Evolutionary conservation across 2,113 vertebrate genomes (phyloP), one percentile per base, ranked within the genome.

Genomic region (Pseudorasbora parva): DNA sequence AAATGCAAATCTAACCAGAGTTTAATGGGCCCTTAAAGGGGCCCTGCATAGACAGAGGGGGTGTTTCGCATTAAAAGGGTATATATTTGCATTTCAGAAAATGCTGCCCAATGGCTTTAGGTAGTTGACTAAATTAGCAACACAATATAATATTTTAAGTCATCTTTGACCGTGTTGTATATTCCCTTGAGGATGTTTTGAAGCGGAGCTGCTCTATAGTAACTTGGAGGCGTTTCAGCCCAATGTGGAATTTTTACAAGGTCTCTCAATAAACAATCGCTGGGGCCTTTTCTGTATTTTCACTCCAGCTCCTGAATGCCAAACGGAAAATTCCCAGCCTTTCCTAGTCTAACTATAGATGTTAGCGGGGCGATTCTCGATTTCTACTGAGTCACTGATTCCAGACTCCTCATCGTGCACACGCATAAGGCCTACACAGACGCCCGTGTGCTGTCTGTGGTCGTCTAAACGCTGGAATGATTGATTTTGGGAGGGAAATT

Each of bases 241-340:
- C 78, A n/a, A 47, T n/a, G 10, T 33, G 59, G 59, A 49, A 64
- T 79, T 79, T 79, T 79, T 79, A 79, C 60, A 78, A 78, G 76
- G 56, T 78, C 76, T 62, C 41, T 9, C 21, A 19, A 27, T 78
- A 59, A 77, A 78, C 76, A 79, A 79, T 79, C 5, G 78, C 78
- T 30, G 59, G 37, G 59, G 41, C 43, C 59, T 30, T 64, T 66
- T 66, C 43, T 14, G 78, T 60, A 30, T 79, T 79, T 79, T 66
- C 41, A 62, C 17, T 49, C 23, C 8, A 25, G 43, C 60, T 66
- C 43, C 60, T 30, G 43, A 64, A 62, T 80, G 19, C 78, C 45
- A 23, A 25, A 69, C 6, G 64, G 79, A 81, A 81, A n/a, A 81
- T 81, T 81, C 64, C 62, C 64, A 69, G 62, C 45, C 47, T 54